Percentiles rank a stretch among this genome's conserved stretches.
phyloP scores from a whole-genome alignment of 2,113 vertebrate species.

The Panthera tigris region DNA sequence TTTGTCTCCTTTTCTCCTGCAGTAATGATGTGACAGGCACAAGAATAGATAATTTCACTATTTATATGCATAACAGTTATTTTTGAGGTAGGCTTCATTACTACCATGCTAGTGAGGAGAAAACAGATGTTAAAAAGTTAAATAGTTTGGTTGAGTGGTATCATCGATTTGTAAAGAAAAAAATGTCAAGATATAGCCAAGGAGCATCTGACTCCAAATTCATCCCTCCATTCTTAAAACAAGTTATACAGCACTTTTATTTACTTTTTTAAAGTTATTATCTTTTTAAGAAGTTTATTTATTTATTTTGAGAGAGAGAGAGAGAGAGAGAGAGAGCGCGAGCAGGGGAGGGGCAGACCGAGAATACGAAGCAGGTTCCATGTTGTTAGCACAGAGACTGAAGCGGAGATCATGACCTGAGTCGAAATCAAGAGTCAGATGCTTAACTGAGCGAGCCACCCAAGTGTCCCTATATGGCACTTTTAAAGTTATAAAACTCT shows the following conservation, averaged over 20 bases:
- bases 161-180: not conserved
- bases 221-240: not conserved
- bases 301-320: no score
- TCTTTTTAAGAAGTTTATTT: no score
- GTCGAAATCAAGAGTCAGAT: no score
- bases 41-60: not conserved
- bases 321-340: no score
- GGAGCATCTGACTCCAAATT: not conserved
- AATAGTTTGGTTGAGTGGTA: not conserved
- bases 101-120: not conserved
- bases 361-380: no score
- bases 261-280: not conserved
- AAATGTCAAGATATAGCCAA: not conserved
- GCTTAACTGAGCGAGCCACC: no score
- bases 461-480: no score
- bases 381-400: no score
- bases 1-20: not conserved
- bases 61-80: not conserved
- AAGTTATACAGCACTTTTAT: not conserved
- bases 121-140: not conserved
- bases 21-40: not conserved
- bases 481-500: not conserved
- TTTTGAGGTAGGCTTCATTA: not conserved
- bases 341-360: no score
- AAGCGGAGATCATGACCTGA: no score